A percentile compares a stretch with the other conserved stretches of the same genome.
Evolutionary conservation across 1,140 invertebrate species (phyloP).

Genomic region (Drosophila murphyi): DNA sequence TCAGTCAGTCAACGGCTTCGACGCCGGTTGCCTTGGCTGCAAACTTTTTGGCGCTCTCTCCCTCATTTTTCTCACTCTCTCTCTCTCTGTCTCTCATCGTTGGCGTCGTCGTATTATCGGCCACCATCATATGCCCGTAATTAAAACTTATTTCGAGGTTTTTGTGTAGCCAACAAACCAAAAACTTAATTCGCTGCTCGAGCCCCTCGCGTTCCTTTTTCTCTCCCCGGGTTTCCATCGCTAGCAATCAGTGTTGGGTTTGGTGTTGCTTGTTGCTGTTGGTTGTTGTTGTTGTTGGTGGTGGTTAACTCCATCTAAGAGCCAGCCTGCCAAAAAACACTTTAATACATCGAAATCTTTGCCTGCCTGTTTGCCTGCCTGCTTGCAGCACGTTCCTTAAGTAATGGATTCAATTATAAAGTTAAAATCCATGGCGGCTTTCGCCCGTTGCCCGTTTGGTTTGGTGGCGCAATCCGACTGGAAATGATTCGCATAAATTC

Average conservation of each 20-base stretch:
- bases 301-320: slow-evolving; percentile 21
- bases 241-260: slow-evolving; percentile 51
- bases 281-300: not conserved
- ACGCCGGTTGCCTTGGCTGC: slow-evolving; percentile 65
- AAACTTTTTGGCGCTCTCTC: slow-evolving; percentile 57
- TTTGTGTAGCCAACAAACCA: slow-evolving; percentile 78
- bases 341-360: slow-evolving; percentile 80
- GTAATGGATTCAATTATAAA: slow-evolving; percentile 83
- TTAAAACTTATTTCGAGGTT: slow-evolving; percentile 81
- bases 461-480: slow-evolving; percentile 66
- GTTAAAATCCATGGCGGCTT: slow-evolving; percentile 79
- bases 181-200: slow-evolving; percentile 69
- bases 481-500: slow-evolving; percentile 82
- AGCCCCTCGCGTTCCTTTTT: not conserved
- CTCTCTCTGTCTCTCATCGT: slow-evolving; percentile 8
- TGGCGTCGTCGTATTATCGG: slow-evolving; percentile 64
- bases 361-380: slow-evolving; percentile 23
- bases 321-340: slow-evolving; percentile 52
- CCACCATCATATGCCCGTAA: slow-evolving; percentile 82
- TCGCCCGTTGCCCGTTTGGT: slow-evolving; percentile 26
- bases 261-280: slow-evolving; percentile 2
- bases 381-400: slow-evolving; percentile 69
- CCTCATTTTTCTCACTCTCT: slow-evolving; percentile 17
- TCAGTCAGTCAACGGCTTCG: slow-evolving; percentile 72
- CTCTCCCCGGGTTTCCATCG: not conserved